Evolutionary conservation across 2,888 invertebrate species (phyloP).

Genomic region (Pemphredon lugubris): DNA sequence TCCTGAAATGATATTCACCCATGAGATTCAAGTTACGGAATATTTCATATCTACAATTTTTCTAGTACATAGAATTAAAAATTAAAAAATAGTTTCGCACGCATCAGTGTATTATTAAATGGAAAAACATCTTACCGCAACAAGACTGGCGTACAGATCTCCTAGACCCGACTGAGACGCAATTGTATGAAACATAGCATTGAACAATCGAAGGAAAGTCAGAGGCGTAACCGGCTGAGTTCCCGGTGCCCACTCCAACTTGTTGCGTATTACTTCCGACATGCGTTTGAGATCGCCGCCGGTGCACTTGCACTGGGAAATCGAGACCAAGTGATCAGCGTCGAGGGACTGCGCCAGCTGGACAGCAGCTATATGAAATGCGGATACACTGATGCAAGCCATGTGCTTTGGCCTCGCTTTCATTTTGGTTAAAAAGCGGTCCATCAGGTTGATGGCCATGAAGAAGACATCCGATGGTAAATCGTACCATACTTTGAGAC

Average conservation of each 20-base stretch:
- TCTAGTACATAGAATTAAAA: too few relatives aligned
- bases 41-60: too few relatives aligned
- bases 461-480: slow-evolving; percentile 90
- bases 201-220: slow-evolving; percentile 87
- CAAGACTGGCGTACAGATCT: slow-evolving; percentile 82
- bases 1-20: slow-evolving; percentile 79
- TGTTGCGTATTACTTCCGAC: slow-evolving; percentile 91
- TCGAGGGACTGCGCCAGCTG: slow-evolving; percentile 84
- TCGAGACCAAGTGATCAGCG: slow-evolving; percentile 86
- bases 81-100: too few relatives aligned
- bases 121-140: slow-evolving; percentile 79
- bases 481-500: slow-evolving; percentile 93
- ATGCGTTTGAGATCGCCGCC: slow-evolving; percentile 92
- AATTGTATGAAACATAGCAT: slow-evolving; percentile 84
- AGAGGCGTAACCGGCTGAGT: slow-evolving; percentile 85
- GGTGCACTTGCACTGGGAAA: slow-evolving; percentile 91
- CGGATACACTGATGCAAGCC: slow-evolving; percentile 93
- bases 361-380: slow-evolving; percentile 91
- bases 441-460: slow-evolving; percentile 89
- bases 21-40: too few relatives aligned
- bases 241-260: slow-evolving; percentile 86
- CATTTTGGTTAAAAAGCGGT: slow-evolving; percentile 92
- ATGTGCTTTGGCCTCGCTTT: slow-evolving; percentile 91
- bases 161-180: slow-evolving; percentile 83
- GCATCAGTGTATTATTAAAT: neutral